Base-by-base conservation (phyloP, 2,113 vertebrate genomes). In the Poeciliopsis turrubarensis region DNA sequence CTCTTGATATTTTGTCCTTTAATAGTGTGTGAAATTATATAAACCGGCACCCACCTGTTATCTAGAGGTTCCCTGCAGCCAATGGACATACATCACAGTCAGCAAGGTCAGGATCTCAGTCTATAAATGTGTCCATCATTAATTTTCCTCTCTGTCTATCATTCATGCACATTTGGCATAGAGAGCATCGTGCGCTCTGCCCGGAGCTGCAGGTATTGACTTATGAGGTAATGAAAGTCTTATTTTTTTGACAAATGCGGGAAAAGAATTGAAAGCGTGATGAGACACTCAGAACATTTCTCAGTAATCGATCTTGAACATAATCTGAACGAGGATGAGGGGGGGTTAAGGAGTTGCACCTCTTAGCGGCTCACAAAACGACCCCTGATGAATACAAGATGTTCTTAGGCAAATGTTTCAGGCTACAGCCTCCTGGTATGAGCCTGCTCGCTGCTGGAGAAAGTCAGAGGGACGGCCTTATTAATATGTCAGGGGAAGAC, bases 61-160 rank as follows among this genome's bases (percentile, higher is more conserved):
- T 84, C 83, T 78, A 68, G 57, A 71, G 78, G 75, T 65, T 71
- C 31, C 66, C 73, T 44, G 70, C 62, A 78, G 90, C 90, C 82
- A 86, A 64, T 87, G 83, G 47, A 61, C 85, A 88, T 92, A 78
- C 72, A 87, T 92, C 89, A 93, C 51, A 79, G 83, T 88, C 78
- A 81, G 76, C 65, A 86, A 85, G 89, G 90, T 92, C 85, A 87
- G 72, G 63, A 81, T 75, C 77, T 32, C 57, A 66, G 85, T 91
- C 83, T 83, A 88, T 92, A 92, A 92, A 91, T 79, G 86, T 89
- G 87, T 89, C 89, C 72, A 73, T 92, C 90, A 89, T 83, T 90
- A 89, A 92, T 92, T 92, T 88, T 91, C 87, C 74, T 79, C 82
- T 73, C 76, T 67, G 83, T 79, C 85, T 75, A 83, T 91, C 86